Conservation (phyloP, 2,797 vertebrate genomes). For the Otus scops region DNA sequence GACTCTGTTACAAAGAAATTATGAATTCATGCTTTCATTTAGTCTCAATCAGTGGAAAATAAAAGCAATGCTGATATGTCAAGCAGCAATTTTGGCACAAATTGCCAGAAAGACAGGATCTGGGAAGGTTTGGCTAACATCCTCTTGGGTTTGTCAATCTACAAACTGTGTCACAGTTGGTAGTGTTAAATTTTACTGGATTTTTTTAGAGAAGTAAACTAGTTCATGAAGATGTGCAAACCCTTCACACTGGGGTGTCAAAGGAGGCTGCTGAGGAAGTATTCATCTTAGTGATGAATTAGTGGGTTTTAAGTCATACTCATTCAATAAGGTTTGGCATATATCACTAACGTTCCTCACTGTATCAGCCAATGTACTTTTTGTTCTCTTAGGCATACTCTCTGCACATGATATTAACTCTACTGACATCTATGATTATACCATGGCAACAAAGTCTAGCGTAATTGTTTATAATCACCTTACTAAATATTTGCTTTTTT, state of each 20-base stretch:
- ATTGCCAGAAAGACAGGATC: not conserved
- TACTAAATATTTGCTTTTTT: not conserved
- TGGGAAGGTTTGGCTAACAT: not conserved
- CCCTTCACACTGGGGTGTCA: not conserved
- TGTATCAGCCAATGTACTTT: not conserved
- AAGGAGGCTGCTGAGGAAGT: not conserved
- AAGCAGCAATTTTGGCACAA: not conserved
- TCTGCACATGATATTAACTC: not conserved
- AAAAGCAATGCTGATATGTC: not conserved
- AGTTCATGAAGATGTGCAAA: not conserved
- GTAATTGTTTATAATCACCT: not conserved
- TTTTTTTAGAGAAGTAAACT: not conserved
- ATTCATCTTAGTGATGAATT: not conserved
- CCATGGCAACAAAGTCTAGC: not conserved
- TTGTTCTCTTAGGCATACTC: not conserved
- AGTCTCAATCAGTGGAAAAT: not conserved
- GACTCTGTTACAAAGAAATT: slow-evolving; percentile 11
- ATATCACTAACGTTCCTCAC: not conserved
- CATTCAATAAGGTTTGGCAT: not conserved
- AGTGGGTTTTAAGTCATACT: not conserved
- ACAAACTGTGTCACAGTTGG: not conserved
- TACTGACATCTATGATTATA: not conserved
- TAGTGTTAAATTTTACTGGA: not conserved
- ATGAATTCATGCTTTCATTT: slow-evolving; percentile 9
- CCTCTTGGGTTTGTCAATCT: not conserved